A percentile compares a stretch with the other conserved stretches of the same genome.
phyloP scores from a whole-genome alignment of 2,888 invertebrate genomes.

The Lepetodrilus schrolli region DNA sequence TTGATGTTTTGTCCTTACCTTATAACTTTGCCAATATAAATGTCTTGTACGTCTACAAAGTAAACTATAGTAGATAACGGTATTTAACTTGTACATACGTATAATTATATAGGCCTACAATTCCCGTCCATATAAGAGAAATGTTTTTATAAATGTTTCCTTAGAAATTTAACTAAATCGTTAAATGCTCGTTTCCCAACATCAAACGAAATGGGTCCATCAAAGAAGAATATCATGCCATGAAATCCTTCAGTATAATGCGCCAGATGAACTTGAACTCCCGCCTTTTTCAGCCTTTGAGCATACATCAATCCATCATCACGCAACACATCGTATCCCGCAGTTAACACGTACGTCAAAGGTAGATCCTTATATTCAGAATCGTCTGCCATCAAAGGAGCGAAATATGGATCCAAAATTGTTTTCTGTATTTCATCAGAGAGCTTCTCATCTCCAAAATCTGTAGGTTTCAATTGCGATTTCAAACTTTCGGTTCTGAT shows the following conservation, averaged over 20 bases:
- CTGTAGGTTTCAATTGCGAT: conserved; percentile 48
- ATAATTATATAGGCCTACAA: no score
- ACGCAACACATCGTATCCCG: conserved; percentile 74
- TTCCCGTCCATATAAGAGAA: no score
- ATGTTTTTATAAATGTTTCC: conserved; percentile 42
- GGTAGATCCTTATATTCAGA: conserved; percentile 58
- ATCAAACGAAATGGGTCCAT: conserved; percentile 56
- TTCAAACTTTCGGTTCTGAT: conserved; percentile 49
- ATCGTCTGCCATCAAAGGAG: conserved; percentile 71
- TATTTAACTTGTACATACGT: no score
- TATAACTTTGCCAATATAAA: no score
- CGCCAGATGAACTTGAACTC: conserved; percentile 61
- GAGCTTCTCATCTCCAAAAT: conserved; percentile 50
- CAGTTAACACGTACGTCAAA: conserved; percentile 70
- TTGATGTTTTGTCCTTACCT: no score
- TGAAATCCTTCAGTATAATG: conserved; percentile 63
- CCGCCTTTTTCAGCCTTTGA: conserved; percentile 60
- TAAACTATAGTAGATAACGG: no score
- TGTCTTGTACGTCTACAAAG: no score
- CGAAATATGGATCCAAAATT: conserved; percentile 61
- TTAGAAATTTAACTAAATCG: conserved; percentile 53
- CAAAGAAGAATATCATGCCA: conserved; percentile 59
- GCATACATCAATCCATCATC: conserved; percentile 75
- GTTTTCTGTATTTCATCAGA: conserved; percentile 49
- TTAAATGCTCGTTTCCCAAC: conserved; percentile 53